phyloP scores from a whole-genome alignment of 2,797 vertebrate species.

The Pterois miles region DNA sequence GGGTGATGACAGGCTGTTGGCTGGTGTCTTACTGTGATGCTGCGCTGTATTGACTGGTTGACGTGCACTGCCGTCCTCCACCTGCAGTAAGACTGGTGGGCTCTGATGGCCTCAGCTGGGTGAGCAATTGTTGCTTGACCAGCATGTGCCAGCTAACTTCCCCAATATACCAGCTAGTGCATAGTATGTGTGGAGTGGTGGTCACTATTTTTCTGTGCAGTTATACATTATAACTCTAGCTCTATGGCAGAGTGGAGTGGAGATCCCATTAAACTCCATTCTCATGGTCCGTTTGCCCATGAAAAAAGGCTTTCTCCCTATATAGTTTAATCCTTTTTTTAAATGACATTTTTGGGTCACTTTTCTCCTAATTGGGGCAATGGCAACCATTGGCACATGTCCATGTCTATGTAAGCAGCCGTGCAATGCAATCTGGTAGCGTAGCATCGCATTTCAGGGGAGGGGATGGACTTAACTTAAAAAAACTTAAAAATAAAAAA shows the following conservation, averaged over 20 bases:
- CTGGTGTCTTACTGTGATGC: constrained; percentile 41
- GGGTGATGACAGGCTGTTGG: constrained; percentile 57
- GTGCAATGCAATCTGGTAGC: too few species aligned
- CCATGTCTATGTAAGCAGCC: too few species aligned
- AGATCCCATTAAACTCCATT: neutral
- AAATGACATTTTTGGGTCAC: neutral
- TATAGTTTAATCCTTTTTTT: neutral
- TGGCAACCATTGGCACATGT: neutral
- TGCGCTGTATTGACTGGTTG: constrained; percentile 36
- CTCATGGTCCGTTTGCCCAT: neutral
- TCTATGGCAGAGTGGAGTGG: neutral
- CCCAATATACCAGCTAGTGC: neutral
- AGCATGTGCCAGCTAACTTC: neutral
- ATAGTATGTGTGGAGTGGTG: neutral
- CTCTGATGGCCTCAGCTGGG: neutral
- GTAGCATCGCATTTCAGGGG: too few species aligned
- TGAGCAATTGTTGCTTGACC: neutral
- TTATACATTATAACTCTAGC: neutral
- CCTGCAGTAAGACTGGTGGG: constrained; percentile 24
- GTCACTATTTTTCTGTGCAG: neutral
- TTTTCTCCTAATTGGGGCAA: neutral
- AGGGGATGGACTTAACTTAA: too few species aligned
- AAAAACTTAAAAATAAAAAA: too few species aligned
- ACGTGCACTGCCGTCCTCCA: constrained; percentile 32
- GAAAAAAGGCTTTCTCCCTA: neutral